phyloP scores from a whole-genome alignment of 2,113 vertebrate species.

The Perccottus glenii region DNA sequence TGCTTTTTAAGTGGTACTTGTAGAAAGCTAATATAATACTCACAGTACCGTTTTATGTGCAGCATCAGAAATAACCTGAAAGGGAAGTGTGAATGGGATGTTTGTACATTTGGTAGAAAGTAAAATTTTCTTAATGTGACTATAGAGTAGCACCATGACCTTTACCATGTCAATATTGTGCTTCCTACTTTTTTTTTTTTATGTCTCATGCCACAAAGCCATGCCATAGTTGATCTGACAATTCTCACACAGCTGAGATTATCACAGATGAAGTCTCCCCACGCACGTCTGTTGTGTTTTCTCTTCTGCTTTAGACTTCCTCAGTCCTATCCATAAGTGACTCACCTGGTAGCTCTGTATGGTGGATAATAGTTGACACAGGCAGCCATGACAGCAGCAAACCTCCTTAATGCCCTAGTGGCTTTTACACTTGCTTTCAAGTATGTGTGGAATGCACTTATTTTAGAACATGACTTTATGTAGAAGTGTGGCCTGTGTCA shows the following conservation, averaged over 20 bases:
- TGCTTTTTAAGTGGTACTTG: neutral
- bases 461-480: conserved; percentile 24
- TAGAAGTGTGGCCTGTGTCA: neutral
- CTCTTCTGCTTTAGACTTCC: conserved; percentile 75
- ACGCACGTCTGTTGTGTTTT: conserved; percentile 44
- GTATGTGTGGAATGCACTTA: conserved; percentile 55
- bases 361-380: conserved; percentile 27
- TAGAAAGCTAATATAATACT: neutral
- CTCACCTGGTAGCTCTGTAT: conserved; percentile 47
- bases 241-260: conserved; percentile 11
- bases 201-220: neutral
- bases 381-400: conserved; percentile 16
- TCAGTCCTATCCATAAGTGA: conserved; percentile 46
- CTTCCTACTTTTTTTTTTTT: neutral
- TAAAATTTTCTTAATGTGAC: conserved; percentile 43
- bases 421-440: conserved; percentile 58
- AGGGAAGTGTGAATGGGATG: conserved; percentile 73
- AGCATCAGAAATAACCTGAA: conserved; percentile 38
- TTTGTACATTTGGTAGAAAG: conserved; percentile 67
- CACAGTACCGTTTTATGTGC: neutral
- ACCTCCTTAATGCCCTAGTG: conserved; percentile 28
- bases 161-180: conserved; percentile 4
- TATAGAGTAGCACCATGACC: conserved; percentile 22
- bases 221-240: neutral
- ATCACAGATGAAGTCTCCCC: conserved; percentile 8